Percentiles rank a stretch among this genome's conserved stretches.
Evolutionary conservation across 2,888 invertebrate species (phyloP).

Genomic region (Parapristionchus giblindavisi): DNA sequence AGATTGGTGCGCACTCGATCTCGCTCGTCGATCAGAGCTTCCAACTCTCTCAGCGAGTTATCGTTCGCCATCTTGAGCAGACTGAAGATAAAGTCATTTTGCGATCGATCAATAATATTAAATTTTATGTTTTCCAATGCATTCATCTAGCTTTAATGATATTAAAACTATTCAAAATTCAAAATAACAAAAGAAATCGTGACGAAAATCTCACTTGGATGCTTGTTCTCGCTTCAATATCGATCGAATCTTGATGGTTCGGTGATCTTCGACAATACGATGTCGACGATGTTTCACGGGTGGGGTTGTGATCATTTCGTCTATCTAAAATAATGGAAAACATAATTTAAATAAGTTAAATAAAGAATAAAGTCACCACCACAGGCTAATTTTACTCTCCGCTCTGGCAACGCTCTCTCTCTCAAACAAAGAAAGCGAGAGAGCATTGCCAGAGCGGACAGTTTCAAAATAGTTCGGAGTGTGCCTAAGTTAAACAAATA

Average conservation of each 20-base stretch:
- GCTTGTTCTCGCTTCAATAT: conserved; percentile 28
- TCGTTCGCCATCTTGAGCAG: conserved; percentile 30
- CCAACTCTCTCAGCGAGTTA: conserved; percentile 29
- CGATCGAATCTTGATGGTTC: neutral
- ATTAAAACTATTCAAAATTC: no score
- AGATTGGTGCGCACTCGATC: conserved; percentile 24
- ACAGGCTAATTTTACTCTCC: no score
- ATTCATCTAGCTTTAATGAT: no score
- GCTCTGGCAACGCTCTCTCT: no score
- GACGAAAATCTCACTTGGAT: conserved; percentile 1
- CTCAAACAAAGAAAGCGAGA: no score
- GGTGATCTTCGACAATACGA: neutral
- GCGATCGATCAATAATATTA: neutral
- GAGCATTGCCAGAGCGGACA: no score
- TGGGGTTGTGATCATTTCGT: conserved; percentile 25
- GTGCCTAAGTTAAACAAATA: neutral
- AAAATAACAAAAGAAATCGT: no score
- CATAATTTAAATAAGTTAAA: neutral
- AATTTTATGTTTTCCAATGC: no score
- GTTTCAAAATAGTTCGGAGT: no score
- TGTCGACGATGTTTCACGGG: conserved; percentile 5
- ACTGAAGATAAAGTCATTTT: conserved; percentile 2
- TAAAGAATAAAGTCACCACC: neutral
- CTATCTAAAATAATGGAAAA: no score
- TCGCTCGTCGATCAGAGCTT: conserved; percentile 23